phyloP scores from a whole-genome alignment of 2,797 vertebrate species.

The Micromesistius poutassou region DNA sequence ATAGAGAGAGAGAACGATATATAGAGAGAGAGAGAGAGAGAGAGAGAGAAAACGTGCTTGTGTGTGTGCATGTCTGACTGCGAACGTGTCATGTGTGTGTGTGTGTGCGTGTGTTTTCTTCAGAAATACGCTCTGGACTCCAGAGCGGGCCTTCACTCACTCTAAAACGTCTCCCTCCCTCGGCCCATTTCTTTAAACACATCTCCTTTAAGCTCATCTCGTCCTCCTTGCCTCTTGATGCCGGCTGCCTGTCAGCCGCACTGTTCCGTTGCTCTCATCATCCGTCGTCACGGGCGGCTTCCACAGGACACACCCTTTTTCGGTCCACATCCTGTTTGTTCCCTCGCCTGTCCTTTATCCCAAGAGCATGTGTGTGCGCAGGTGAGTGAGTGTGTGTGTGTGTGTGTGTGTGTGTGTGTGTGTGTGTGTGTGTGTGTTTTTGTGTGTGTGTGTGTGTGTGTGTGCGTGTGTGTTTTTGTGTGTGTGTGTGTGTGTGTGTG shows the following conservation, averaged over 20 bases:
- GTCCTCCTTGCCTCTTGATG: neutral
- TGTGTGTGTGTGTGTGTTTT: too few relatives aligned
- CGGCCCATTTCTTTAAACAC: neutral
- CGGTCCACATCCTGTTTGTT: neutral
- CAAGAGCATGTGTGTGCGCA: conserved; percentile 9
- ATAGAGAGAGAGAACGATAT: conserved; percentile 27
- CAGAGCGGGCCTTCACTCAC: neutral
- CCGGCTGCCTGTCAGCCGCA: neutral
- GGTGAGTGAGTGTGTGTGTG: too few relatives aligned
- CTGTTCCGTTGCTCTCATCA: conserved; percentile 5
- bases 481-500: too few relatives aligned
- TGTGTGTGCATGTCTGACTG: neutral
- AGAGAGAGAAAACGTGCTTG: neutral
- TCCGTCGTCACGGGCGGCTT: conserved; percentile 8
- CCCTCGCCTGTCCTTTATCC: neutral
- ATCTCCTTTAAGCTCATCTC: neutral
- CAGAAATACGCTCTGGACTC: neutral
- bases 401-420: too few relatives aligned
- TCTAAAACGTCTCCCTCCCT: neutral
- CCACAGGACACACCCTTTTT: conserved; percentile 10
- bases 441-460: too few relatives aligned
- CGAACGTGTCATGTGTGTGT: neutral
- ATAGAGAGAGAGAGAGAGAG: conserved; percentile 16
- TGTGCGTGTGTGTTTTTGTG: too few relatives aligned
- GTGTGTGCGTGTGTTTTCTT: neutral